Conservation (phyloP, 2,797 vertebrate genomes). For the Cryptoblepharus egeriae region DNA sequence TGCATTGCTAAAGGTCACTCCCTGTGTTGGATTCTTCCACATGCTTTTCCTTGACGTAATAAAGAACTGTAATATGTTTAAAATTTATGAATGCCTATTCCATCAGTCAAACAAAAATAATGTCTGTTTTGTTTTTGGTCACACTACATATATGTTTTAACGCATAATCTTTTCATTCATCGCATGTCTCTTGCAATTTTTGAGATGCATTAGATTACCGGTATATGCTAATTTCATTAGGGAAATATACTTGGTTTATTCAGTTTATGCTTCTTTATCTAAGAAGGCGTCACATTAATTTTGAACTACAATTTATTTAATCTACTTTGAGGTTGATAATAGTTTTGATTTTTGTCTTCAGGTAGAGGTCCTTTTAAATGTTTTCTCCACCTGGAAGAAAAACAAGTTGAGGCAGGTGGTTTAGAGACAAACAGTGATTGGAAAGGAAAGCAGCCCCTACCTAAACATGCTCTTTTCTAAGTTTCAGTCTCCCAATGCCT, state of each 20-base stretch:
- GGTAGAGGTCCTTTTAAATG: no score
- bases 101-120: background rate
- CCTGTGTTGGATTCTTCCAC: background rate
- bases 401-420: background rate
- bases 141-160: background rate
- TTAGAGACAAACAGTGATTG: background rate
- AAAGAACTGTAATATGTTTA: background rate
- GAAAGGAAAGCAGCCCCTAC: background rate
- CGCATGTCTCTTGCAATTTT: background rate
- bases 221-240: background rate
- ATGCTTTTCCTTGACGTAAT: background rate
- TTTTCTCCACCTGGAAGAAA: background rate
- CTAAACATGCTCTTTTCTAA: background rate
- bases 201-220: background rate
- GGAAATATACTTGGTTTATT: background rate
- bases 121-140: conserved; percentile 5
- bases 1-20: background rate
- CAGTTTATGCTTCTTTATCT: background rate
- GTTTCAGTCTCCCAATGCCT: background rate
- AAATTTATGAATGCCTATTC: conserved; percentile 11
- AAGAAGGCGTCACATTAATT: background rate
- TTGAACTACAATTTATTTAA: background rate
- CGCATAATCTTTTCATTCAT: background rate
- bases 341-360: background rate
- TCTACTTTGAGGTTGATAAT: background rate